These are phyloP conservation scores for Parazoanthus atlanticus DNA, from an alignment of 92 coral and sea anemone genomes.

Conservation along the genomic window DNA sequence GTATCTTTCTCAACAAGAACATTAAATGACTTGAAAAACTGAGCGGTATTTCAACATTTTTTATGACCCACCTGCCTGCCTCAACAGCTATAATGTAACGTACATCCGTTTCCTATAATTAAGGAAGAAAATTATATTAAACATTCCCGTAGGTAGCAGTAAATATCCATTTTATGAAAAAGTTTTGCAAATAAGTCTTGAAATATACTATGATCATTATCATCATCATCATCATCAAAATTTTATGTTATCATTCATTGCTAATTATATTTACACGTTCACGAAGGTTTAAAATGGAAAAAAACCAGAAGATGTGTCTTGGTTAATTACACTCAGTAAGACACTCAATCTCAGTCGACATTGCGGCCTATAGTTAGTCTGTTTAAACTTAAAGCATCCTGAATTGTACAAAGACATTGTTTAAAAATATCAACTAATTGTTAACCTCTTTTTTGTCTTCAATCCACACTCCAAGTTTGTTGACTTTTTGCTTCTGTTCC, in stretches of 20 bases:
- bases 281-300: no score
- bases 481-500: constrained; percentile 60
- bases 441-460: constrained; percentile 49
- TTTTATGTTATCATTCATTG: background rate
- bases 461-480: constrained; percentile 70
- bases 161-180: no score
- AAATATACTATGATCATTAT: no score
- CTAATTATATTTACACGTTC: background rate
- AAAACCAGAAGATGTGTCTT: no score
- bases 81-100: constrained; percentile 63
- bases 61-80: constrained; percentile 62
- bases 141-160: background rate
- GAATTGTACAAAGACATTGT: background rate
- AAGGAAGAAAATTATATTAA: no score
- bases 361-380: no score
- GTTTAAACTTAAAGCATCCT: no score
- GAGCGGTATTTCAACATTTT: background rate
- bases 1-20: background rate
- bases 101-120: constrained; percentile 19
- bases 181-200: background rate
- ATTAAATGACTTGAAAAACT: background rate
- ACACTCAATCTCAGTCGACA: no score
- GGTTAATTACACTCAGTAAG: no score
- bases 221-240: background rate
- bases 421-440: background rate